phyloP scores from a whole-genome alignment of 2,113 vertebrate genomes.

The Cyphomyrus discorhynchus region DNA sequence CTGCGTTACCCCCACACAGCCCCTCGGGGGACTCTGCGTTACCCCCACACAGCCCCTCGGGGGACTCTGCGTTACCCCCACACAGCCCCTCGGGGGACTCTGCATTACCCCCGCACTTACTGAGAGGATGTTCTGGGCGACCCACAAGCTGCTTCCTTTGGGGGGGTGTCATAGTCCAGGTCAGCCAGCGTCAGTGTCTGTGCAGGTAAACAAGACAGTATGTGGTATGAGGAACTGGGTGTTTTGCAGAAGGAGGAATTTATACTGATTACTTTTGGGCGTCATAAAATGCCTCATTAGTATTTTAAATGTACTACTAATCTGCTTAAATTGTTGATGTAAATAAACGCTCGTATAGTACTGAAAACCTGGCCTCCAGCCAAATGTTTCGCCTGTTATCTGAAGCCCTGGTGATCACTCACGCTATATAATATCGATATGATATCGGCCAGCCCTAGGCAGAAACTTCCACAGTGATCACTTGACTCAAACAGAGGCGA shows the following conservation, averaged over 20 bases:
- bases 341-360: no score
- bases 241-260: not conserved
- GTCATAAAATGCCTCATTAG: no score
- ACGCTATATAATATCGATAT: no score
- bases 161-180: constrained; percentile 27
- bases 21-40: no score
- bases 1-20: constrained; percentile 22
- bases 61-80: no score
- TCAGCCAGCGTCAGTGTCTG: constrained; percentile 58
- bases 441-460: not conserved
- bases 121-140: not conserved
- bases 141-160: not conserved
- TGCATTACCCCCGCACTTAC: constrained; percentile 42
- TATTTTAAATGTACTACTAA: no score
- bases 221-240: not conserved
- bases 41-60: no score
- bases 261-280: not conserved
- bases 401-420: no score
- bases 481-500: not conserved
- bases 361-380: no score
- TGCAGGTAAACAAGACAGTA: not conserved
- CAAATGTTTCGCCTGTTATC: no score
- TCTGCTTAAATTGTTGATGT: no score
- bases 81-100: not conserved
- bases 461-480: not conserved